These are phyloP conservation scores for Drosophila yooni DNA, from an alignment of 2,888 invertebrate genomes.

Conservation along the genomic window DNA sequence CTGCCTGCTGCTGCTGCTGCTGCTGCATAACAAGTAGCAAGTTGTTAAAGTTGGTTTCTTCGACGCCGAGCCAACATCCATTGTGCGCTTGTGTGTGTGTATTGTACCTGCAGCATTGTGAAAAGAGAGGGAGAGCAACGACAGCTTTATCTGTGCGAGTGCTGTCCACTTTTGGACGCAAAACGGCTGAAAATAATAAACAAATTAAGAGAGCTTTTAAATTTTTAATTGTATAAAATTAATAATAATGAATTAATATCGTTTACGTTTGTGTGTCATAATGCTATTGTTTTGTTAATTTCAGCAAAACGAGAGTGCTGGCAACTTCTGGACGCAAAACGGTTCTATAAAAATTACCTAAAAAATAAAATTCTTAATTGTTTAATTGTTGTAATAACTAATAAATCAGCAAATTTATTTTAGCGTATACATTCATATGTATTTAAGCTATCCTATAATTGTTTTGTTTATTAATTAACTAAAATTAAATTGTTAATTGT, in stretches of 20 bases:
- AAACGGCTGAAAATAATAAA: background rate
- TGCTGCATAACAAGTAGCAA: slow-evolving; percentile 66
- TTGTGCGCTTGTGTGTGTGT: background rate
- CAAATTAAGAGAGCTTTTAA: background rate
- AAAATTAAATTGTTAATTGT: background rate
- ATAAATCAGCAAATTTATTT: background rate
- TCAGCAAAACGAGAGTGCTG: background rate
- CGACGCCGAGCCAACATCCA: slow-evolving; percentile 10
- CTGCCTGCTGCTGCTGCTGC: background rate
- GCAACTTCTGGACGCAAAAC: background rate
- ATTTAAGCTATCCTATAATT: background rate
- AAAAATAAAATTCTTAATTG: background rate
- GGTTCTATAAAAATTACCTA: background rate
- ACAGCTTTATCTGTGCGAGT: slow-evolving; percentile 36
- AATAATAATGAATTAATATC: background rate
- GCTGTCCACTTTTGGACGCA: slow-evolving; percentile 9
- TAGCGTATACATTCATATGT: background rate
- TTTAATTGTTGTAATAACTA: background rate
- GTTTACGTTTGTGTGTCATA: background rate
- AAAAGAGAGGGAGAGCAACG: background rate
- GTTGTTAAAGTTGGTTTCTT: slow-evolving; percentile 32
- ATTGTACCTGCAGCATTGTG: slow-evolving; percentile 37
- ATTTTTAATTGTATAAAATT: background rate
- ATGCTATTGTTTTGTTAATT: background rate
- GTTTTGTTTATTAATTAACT: background rate